Evolutionary conservation across 2,113 vertebrate species (phyloP).

Genomic region (Pristiophorus japonicus): DNA sequence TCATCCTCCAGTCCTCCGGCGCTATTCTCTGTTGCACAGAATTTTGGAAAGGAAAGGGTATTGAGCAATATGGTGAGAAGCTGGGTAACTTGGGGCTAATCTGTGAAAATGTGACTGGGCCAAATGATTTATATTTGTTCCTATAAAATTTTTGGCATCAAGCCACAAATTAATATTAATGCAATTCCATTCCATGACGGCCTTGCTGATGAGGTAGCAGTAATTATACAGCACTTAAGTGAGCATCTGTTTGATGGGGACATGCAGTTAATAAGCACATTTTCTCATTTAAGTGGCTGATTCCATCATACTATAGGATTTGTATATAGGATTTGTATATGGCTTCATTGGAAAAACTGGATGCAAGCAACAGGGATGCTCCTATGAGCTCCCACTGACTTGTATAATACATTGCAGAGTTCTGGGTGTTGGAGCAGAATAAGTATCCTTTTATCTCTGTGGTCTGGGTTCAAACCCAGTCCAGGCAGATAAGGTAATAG

Average conservation of each 20-base stretch:
- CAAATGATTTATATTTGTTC: background rate
- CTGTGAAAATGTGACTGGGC: background rate
- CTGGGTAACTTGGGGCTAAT: background rate
- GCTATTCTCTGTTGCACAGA: background rate
- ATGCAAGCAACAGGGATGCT: background rate
- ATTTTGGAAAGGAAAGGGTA: background rate
- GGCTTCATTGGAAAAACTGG: background rate
- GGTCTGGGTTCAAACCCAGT: too few species aligned
- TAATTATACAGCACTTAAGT: background rate
- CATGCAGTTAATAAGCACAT: background rate
- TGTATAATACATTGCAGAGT: too few species aligned
- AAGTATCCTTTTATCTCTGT: too few species aligned
- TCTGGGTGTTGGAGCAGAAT: too few species aligned
- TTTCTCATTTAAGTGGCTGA: background rate
- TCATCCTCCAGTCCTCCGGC: background rate
- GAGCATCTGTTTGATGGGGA: background rate
- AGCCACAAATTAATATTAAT: background rate
- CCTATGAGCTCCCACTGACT: background rate
- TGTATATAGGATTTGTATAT: background rate
- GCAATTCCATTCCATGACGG: background rate
- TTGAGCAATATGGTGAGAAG: background rate
- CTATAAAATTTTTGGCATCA: background rate
- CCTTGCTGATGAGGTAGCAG: background rate
- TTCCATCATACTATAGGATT: background rate
- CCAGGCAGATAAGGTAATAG: too few species aligned